These are phyloP conservation scores for Zaprionus capensis DNA, from an alignment of 1,140 invertebrate genomes.

Conservation along the genomic window DNA sequence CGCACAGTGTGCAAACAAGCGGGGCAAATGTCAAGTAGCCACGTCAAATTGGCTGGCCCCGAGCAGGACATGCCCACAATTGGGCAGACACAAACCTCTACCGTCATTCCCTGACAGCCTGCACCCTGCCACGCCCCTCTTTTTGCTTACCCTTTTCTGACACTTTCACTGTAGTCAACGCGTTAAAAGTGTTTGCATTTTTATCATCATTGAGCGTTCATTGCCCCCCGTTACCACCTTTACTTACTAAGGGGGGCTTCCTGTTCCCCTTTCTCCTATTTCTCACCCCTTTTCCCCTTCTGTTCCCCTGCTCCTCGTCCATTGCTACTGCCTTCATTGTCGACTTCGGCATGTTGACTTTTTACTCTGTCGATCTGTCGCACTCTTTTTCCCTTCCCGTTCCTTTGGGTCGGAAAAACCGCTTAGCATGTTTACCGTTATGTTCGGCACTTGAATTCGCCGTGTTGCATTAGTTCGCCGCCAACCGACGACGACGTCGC, in stretches of 20 bases:
- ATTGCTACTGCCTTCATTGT: constrained; percentile 36
- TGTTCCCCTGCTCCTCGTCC: constrained; percentile 25
- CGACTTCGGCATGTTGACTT: constrained; percentile 64
- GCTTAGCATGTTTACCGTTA: constrained; percentile 80
- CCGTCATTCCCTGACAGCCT: not conserved
- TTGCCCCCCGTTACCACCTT: not conserved
- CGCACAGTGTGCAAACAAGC: constrained; percentile 66
- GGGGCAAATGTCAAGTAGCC: constrained; percentile 77
- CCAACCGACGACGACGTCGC: constrained; percentile 28
- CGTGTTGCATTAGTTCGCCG: constrained; percentile 77
- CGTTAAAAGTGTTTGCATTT: constrained; percentile 73
- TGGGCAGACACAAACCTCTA: constrained; percentile 45
- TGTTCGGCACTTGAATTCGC: constrained; percentile 80
- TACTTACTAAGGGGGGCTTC: not conserved
- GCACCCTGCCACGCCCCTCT: not conserved
- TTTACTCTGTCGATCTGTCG: constrained; percentile 34
- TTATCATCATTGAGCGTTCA: constrained; percentile 53
- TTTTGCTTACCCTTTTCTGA: not conserved
- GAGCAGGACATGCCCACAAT: constrained; percentile 51
- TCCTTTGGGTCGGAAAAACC: constrained; percentile 50
- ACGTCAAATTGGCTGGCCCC: constrained; percentile 71
- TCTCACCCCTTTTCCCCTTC: not conserved
- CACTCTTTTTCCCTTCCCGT: not conserved
- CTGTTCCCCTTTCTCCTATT: not conserved
- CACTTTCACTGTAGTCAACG: constrained; percentile 48